Percentiles rank a stretch among this genome's conserved stretches.
Conservation (phyloP, 2,113 vertebrate species). For the Pluvialis apricaria region DNA sequence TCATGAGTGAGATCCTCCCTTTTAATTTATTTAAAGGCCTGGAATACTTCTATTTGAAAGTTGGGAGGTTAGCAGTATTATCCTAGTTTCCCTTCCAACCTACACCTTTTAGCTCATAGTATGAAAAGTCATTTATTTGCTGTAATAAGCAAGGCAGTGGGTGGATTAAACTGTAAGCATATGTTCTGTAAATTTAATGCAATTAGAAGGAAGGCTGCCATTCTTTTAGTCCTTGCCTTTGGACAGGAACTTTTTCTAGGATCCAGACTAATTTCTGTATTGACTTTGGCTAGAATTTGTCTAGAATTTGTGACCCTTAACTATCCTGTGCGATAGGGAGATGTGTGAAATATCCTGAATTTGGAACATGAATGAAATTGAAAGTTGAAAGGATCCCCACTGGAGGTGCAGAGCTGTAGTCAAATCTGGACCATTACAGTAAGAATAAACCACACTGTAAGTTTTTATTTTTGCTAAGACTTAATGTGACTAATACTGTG, state of each 20-base stretch:
- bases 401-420: neutral
- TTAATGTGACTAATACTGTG: neutral
- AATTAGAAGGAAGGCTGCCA: neutral
- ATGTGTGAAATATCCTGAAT: neutral
- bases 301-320: neutral
- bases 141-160: neutral
- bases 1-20: neutral
- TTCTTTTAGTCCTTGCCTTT: neutral
- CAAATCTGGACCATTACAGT: neutral
- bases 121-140: neutral
- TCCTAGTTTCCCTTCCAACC: neutral
- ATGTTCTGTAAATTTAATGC: neutral
- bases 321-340: neutral
- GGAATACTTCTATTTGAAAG: neutral
- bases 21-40: neutral
- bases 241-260: neutral
- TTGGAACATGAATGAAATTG: neutral
- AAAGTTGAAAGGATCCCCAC: neutral
- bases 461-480: neutral
- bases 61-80: neutral
- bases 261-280: neutral
- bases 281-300: neutral
- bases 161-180: neutral
- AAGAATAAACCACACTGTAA: neutral
- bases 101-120: neutral